Evolutionary conservation across 1,140 invertebrate species (phyloP).

Genomic region (Cheumatopsyche charites): DNA sequence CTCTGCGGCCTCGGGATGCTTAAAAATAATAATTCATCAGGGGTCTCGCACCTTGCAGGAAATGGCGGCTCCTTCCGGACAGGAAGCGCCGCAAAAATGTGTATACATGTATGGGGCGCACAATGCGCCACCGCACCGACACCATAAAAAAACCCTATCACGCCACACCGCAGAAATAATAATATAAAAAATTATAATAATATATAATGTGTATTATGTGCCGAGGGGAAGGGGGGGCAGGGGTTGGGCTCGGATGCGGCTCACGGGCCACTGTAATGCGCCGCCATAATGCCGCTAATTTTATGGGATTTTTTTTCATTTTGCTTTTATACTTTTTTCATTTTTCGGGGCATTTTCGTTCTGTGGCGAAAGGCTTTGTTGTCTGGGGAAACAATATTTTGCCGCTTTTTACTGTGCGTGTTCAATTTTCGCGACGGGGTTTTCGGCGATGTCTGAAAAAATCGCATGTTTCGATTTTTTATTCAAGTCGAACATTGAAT

Average conservation of each 20-base stretch:
- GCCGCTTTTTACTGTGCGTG: no score
- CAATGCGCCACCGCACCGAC: constrained; percentile 20
- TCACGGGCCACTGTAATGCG: background rate
- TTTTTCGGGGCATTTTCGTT: background rate
- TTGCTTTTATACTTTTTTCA: background rate
- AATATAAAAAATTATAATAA: constrained; percentile 26
- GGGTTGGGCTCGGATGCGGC: no score
- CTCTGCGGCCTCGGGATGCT: constrained; percentile 1
- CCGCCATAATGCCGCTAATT: constrained; percentile 20
- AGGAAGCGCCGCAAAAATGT: constrained; percentile 39
- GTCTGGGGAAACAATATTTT: no score
- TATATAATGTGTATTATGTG: background rate
- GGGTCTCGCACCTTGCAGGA: constrained; percentile 41
- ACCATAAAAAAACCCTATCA: constrained; percentile 30
- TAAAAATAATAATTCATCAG: constrained; percentile 42
- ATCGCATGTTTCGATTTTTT: no score
- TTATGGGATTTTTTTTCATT: constrained; percentile 15
- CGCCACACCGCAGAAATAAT: constrained; percentile 17
- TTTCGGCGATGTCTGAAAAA: no score
- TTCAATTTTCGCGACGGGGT: no score
- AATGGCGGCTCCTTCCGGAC: constrained; percentile 41
- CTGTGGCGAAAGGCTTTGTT: no score
- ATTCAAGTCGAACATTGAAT: no score
- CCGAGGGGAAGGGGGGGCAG: no score
- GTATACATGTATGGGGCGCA: constrained; percentile 26